Evolutionary conservation across 2,797 vertebrate genomes (phyloP).

Genomic region (Salarias fasciatus): DNA sequence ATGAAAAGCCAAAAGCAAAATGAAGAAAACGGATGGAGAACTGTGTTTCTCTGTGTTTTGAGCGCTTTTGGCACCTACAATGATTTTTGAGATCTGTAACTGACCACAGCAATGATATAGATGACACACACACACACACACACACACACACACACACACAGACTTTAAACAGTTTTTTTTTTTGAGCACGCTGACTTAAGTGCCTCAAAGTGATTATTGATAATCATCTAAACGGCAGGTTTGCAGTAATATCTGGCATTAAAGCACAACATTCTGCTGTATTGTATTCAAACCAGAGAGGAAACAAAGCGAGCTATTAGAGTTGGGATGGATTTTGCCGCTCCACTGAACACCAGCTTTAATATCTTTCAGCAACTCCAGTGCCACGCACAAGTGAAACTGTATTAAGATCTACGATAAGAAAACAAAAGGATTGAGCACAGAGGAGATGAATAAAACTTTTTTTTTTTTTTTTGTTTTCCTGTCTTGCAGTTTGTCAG

Average conservation of each 20-base stretch:
- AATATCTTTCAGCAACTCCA: slow-evolving; percentile 58
- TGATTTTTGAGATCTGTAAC: slow-evolving; percentile 60
- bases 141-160: slow-evolving; percentile 1
- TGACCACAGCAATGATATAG: slow-evolving; percentile 43
- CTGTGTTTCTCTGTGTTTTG: slow-evolving; percentile 20
- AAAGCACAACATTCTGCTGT: slow-evolving; percentile 35
- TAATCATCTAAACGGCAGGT: slow-evolving; percentile 62
- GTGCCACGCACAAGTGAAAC: slow-evolving; percentile 69
- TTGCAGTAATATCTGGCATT: slow-evolving; percentile 53
- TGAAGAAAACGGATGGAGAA: background rate
- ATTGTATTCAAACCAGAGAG: slow-evolving; percentile 49
- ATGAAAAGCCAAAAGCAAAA: background rate
- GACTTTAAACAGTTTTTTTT: background rate
- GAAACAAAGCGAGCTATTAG: slow-evolving; percentile 54
- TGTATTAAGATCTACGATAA: slow-evolving; percentile 82
- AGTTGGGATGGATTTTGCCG: slow-evolving; percentile 62
- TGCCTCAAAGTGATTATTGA: slow-evolving; percentile 49
- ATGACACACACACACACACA: background rate
- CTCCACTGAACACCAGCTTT: slow-evolving; percentile 59
- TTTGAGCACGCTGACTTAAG: slow-evolving; percentile 6
- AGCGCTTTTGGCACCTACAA: slow-evolving; percentile 44
- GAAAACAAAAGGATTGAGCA: slow-evolving; percentile 64
- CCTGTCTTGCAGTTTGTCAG: slow-evolving; percentile 80
- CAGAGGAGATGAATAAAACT: slow-evolving; percentile 60
- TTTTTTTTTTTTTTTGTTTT: slow-evolving; percentile 51